phyloP scores from a whole-genome alignment of 2,888 invertebrate genomes.

The Acleris laterana region DNA sequence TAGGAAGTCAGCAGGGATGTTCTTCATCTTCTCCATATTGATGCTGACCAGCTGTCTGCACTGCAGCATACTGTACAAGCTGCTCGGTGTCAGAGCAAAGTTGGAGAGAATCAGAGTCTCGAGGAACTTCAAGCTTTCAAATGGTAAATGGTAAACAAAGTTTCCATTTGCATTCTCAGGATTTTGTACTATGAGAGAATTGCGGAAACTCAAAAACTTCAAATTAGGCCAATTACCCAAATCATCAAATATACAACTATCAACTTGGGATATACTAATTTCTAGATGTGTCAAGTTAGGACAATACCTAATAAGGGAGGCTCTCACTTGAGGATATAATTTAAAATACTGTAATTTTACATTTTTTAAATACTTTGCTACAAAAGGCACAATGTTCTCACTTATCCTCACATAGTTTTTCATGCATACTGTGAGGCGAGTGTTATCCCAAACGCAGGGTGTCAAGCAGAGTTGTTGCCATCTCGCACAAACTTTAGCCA shows the following conservation, averaged over 20 bases:
- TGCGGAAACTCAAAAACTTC: constrained; percentile 80
- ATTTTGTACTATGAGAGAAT: constrained; percentile 78
- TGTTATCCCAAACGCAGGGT: constrained; percentile 81
- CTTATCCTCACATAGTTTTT: constrained; percentile 80
- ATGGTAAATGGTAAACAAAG: constrained; percentile 79
- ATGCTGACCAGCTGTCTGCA: constrained; percentile 78
- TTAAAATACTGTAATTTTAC: constrained; percentile 83
- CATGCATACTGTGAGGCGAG: constrained; percentile 80
- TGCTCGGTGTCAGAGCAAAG: constrained; percentile 77
- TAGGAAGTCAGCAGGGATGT: constrained; percentile 78
- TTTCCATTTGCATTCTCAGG: constrained; percentile 76
- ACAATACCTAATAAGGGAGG: constrained; percentile 78
- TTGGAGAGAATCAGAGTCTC: constrained; percentile 78
- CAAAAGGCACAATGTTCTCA: constrained; percentile 81
- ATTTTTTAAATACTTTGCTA: constrained; percentile 80
- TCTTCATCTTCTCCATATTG: constrained; percentile 83
- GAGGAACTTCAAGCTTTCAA: constrained; percentile 74
- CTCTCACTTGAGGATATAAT: constrained; percentile 79
- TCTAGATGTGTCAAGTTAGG: constrained; percentile 81
- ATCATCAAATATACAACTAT: constrained; percentile 82
- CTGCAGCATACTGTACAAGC: constrained; percentile 77
- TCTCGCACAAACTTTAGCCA: constrained; percentile 77
- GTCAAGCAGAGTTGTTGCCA: constrained; percentile 80
- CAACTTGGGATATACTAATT: constrained; percentile 83
- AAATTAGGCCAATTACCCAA: constrained; percentile 78